Percentiles rank a stretch among this genome's conserved stretches.
These are phyloP conservation scores for Limnephilus lunatus DNA, from an alignment of 2,888 invertebrate genomes.

Conservation along the genomic window DNA sequence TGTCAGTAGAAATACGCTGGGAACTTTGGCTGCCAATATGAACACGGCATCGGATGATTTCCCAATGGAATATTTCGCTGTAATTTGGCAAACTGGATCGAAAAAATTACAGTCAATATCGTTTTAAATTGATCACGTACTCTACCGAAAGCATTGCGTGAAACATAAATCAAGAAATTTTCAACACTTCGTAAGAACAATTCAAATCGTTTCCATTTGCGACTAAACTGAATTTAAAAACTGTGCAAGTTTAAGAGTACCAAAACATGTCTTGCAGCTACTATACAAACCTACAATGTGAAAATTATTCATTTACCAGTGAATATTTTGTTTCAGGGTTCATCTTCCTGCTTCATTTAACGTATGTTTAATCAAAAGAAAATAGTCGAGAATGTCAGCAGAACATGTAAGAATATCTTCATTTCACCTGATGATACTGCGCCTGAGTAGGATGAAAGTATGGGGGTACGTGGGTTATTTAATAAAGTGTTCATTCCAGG, in stretches of 20 bases:
- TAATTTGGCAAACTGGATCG: background rate
- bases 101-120: background rate
- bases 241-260: background rate
- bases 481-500: slow-evolving; percentile 46
- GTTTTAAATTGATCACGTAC: background rate
- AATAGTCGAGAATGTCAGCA: slow-evolving; percentile 17
- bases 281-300: background rate
- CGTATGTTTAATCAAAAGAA: background rate
- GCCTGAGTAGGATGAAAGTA: background rate
- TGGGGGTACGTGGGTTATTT: slow-evolving; percentile 50
- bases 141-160: background rate
- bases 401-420: slow-evolving; percentile 52
- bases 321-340: background rate
- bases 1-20: background rate
- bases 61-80: background rate
- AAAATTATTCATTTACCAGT: background rate
- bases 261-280: background rate
- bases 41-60: background rate
- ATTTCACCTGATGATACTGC: slow-evolving; percentile 18
- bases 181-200: background rate
- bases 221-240: too few species aligned
- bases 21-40: background rate
- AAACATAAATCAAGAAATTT: background rate
- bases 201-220: background rate
- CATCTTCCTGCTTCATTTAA: background rate